Conservation (phyloP, 2,888 invertebrate genomes). For the Erebia palarica region DNA sequence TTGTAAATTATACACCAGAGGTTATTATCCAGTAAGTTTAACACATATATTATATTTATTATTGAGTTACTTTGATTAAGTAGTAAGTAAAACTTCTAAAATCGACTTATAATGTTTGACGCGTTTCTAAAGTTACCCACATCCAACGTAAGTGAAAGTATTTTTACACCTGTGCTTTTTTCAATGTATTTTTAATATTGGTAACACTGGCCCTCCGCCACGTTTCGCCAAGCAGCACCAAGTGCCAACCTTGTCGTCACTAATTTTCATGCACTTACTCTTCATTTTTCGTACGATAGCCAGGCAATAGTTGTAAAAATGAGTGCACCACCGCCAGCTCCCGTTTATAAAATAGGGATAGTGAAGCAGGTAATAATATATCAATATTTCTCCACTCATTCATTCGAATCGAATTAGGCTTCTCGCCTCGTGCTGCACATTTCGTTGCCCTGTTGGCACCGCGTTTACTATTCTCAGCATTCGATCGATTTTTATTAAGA, state of each 20-base stretch:
- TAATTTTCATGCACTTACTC: conserved; percentile 55
- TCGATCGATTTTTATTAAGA: conserved; percentile 27
- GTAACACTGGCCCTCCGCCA: conserved; percentile 63
- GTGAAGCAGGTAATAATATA: conserved; percentile 75
- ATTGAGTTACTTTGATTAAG: no score
- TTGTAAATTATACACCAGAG: no score
- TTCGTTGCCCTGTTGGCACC: conserved; percentile 76
- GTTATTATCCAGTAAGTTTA: no score
- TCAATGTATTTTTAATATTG: conserved; percentile 50
- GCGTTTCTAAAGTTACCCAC: neutral
- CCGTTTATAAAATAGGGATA: conserved; percentile 71
- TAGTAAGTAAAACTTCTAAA: no score
- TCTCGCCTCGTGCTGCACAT: conserved; percentile 57
- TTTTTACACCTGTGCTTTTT: neutral
- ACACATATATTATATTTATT: no score
- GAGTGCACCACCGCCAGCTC: conserved; percentile 70
- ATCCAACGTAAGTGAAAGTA: neutral
- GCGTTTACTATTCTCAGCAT: conserved; percentile 43
- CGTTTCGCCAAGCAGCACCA: conserved; percentile 62
- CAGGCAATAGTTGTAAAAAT: conserved; percentile 51
- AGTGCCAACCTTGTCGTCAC: conserved; percentile 68
- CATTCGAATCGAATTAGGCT: conserved; percentile 41
- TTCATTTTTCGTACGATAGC: conserved; percentile 4
- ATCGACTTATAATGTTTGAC: neutral
- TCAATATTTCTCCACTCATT: conserved; percentile 45